A percentile compares a stretch with the other conserved stretches of the same genome.
These are phyloP conservation scores for Platygyra sinensis DNA, from an alignment of 64 coral and sea anemone genomes.

Conservation along the genomic window DNA sequence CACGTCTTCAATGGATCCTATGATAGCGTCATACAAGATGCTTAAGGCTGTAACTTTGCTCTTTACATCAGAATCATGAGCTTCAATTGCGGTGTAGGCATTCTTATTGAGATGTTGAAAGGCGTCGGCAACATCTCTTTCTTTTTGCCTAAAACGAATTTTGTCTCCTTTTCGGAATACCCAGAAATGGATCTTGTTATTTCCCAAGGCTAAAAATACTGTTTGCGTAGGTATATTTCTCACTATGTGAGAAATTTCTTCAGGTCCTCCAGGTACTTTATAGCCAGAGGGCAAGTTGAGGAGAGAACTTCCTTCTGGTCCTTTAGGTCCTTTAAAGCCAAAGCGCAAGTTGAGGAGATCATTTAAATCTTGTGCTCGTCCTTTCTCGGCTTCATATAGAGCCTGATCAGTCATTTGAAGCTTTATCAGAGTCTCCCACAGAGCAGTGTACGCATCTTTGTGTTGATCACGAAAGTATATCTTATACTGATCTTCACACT, in stretches of 20 bases:
- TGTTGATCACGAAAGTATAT: not conserved
- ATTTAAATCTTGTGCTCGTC: not conserved
- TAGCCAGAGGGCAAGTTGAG: no score
- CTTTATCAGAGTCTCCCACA: conserved; percentile 10
- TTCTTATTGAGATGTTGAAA: no score
- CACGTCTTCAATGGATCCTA: not conserved
- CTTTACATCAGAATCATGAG: no score
- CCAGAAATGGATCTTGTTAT: no score
- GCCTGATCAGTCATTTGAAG: not conserved
- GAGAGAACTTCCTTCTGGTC: no score
- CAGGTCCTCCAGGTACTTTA: no score
- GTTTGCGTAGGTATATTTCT: no score
- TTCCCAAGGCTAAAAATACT: no score
- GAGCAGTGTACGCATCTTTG: not conserved
- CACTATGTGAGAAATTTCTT: no score
- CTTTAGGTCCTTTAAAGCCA: not conserved
- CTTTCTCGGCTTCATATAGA: not conserved
- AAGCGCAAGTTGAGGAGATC: not conserved
- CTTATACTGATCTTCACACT: not conserved
- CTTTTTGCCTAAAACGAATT: not conserved
- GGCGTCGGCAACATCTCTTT: not conserved
- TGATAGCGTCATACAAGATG: not conserved
- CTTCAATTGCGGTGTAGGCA: no score
- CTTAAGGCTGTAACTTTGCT: not conserved
- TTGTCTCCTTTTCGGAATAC: no score